Conservation (phyloP, 2,888 invertebrate genomes). For the Anodontia alba region DNA sequence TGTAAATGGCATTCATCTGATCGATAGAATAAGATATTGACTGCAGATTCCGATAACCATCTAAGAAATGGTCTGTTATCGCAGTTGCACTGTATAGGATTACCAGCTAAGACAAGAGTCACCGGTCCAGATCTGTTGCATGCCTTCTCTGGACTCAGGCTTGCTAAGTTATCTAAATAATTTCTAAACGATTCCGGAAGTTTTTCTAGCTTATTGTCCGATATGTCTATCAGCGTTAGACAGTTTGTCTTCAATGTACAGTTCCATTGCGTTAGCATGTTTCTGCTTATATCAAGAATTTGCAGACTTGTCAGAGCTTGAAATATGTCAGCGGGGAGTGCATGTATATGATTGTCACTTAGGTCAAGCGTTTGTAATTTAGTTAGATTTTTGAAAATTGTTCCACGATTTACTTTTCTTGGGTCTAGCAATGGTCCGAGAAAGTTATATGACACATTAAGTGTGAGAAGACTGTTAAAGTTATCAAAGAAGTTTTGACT, state of each 20-base stretch:
- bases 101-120: constrained; percentile 23
- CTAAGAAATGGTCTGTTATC: constrained; percentile 41
- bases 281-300: neutral
- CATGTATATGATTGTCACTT: constrained; percentile 33
- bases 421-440: constrained; percentile 23
- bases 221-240: constrained; percentile 31
- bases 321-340: constrained; percentile 23
- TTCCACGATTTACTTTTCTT: constrained; percentile 1
- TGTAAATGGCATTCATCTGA: constrained; percentile 18
- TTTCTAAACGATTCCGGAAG: constrained; percentile 19
- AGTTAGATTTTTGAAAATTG: constrained; percentile 17
- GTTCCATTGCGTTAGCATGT: neutral
- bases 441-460: constrained; percentile 34
- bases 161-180: constrained; percentile 16
- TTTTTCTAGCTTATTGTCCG: constrained; percentile 17
- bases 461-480: neutral
- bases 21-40: neutral
- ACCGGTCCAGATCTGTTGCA: constrained; percentile 6
- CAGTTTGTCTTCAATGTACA: neutral
- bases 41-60: constrained; percentile 35
- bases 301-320: constrained; percentile 15
- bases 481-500: neutral
- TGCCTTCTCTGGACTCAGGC: neutral
- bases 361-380: constrained; percentile 26
- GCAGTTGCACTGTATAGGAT: constrained; percentile 50